Evolutionary conservation across 2,113 vertebrate genomes (phyloP), one percentile per base, ranked within the genome.

Genomic region (Oreochromis tanganicae): DNA sequence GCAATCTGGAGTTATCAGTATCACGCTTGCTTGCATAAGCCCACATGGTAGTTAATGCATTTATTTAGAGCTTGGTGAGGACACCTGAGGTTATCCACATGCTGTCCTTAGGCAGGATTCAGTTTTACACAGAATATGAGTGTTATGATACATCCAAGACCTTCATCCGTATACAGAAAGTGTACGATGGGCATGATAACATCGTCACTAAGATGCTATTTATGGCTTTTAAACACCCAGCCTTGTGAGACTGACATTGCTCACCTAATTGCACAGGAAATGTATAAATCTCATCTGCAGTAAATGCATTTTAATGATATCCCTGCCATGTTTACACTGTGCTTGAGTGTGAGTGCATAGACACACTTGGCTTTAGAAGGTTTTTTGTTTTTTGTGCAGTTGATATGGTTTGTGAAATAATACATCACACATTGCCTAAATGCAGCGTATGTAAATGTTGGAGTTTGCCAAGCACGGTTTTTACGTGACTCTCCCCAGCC

Each of bases 391-490:
- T 66, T 84, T 59, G 34, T 24, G 24, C 24, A 3, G 29, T 73
- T 73, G 48, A 82, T 50, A 52, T 14, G 27, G n/a, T 83, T 83
- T 80, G 85, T 81, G 83, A 91, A 92, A 87, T 81, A 87, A 92
- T 83, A 84, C 83, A 80, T 88, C 34, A 73, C 85, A 85, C 83
- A 12, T 86, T 34, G 24, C 81, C 80, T 81, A 75, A 91, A 87
- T 87, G 83, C 55, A 75, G 48, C n/a, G 50, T 34, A 32, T 89
- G 56, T 54, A 68, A 90, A 86, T 38, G 50, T 41, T 48, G 75
- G 54, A 82, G 63, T 88, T 80, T 89, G 86, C 88, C 48, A 29
- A 84, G 79, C n/a, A 27, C n/a, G 2, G 84, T 90, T 88, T 90
- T 85, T 78, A 81, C 55, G 4, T 50, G 82, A 63, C 73, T 52